These are phyloP conservation scores for Sinonovacula constricta DNA, from an alignment of 1,140 invertebrate species.

Conservation along the genomic window DNA sequence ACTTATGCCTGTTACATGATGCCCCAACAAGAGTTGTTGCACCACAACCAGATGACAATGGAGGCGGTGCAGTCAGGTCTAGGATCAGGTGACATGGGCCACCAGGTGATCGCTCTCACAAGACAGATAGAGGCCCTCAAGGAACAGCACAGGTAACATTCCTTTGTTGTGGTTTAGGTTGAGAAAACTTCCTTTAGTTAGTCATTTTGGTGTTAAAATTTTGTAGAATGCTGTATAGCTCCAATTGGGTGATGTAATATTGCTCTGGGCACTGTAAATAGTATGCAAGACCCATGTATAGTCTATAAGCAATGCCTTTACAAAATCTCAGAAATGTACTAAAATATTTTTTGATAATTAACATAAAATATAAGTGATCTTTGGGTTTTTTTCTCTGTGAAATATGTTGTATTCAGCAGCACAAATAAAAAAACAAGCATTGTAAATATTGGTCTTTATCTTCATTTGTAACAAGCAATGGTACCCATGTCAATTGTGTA, in stretches of 20 bases:
- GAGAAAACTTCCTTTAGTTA: neutral
- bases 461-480: neutral
- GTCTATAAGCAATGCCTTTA: neutral
- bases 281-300: too few species aligned
- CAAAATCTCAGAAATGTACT: neutral
- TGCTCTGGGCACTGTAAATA: neutral
- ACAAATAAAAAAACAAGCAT: too few species aligned
- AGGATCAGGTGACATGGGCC: constrained; percentile 34
- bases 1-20: too few species aligned
- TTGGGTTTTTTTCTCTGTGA: too few species aligned
- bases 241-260: neutral
- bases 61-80: constrained; percentile 42
- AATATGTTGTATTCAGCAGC: too few species aligned
- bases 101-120: constrained; percentile 36
- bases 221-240: neutral
- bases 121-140: constrained; percentile 35
- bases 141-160: constrained; percentile 39
- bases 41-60: constrained; percentile 47
- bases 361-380: too few species aligned
- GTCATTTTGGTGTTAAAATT: neutral
- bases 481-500: neutral
- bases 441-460: neutral
- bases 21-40: too few species aligned
- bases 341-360: too few species aligned
- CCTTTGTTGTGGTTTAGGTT: too few species aligned